These are phyloP conservation scores for Lycopodina hypogea DNA, from an alignment of 37 sponge, comb jelly and placozoan genomes.

Conservation along the genomic window DNA sequence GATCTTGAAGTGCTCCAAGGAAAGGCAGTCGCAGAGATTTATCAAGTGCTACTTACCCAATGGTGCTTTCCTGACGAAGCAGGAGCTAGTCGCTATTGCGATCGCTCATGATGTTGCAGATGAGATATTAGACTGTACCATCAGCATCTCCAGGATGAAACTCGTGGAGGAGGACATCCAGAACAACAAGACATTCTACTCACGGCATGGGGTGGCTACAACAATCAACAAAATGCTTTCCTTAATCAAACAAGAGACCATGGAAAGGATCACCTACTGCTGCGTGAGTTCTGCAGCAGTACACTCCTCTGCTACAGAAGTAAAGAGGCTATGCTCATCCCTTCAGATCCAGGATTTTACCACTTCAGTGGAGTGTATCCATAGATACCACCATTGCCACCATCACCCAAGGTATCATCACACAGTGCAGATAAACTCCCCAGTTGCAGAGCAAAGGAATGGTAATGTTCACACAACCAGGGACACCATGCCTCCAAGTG, in stretches of 20 bases:
- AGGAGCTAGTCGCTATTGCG: conserved; percentile 52
- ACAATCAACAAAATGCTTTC: conserved; percentile 23
- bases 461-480: too few species aligned
- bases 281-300: neutral
- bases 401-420: too few species aligned
- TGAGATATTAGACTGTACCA: conserved; percentile 54
- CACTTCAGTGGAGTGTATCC: too few species aligned
- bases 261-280: conserved; percentile 1
- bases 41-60: conserved; percentile 58
- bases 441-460: neutral
- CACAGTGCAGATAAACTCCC: neutral
- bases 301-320: neutral
- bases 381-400: too few species aligned
- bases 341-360: too few species aligned
- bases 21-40: neutral
- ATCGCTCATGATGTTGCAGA: conserved; percentile 56
- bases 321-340: too few species aligned
- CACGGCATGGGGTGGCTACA: neutral
- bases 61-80: conserved; percentile 42
- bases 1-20: conserved; percentile 10
- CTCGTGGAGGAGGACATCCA: conserved; percentile 11
- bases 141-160: conserved; percentile 27
- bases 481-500: neutral
- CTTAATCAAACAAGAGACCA: conserved; percentile 39
- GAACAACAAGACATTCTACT: neutral